Base-by-base conservation (phyloP, 2,797 vertebrate genomes). In the Gymnoscopelus braueri region DNA sequence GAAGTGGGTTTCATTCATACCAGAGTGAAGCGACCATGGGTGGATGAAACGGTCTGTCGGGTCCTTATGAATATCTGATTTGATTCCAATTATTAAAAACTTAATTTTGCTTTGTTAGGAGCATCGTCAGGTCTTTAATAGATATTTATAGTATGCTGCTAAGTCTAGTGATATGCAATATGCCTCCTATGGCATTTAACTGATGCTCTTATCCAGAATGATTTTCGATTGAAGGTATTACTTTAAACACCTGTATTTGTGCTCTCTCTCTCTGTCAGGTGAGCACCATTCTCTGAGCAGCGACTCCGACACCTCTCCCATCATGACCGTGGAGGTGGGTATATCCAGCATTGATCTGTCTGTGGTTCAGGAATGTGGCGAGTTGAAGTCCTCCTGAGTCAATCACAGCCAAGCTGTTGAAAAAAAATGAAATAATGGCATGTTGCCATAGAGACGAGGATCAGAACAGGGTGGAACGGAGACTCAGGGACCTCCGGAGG, bases 201-300 rank as follows among this genome's bases (percentile, higher is more conserved):
- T 19, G 19, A 19, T 19, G 19, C 19, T 19, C 1, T 29, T 29
- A 29, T 29, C 26, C 26, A 29, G 26, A 29, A 29, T 29, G 26
- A 29, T 29, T 19, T 19, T 1, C 19, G 26, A 26, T 44, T 2
- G 10, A 44, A 10, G 1, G 8, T 44, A 44, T 44, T 44, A 8
- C 5, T 44, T 44, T 44, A 39, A 39, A 44, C 39, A 44, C 39
- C 39, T 44, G 39, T 44, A 5, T 44, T 44, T 44, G 2, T 44
- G 8, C 39, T 44, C 39, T 19, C 69, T 68, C 61, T 79, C n/a
- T 79, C 72, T 80, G 87, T 72, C 91, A 99, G 98, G 95, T 91
- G 96, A 97, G 72, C 95, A 95, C 78, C 96, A 96, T 81, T 94
- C 94, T 54, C 88, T 96, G 76, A 98, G 96, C 94, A 98, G 96